Evolutionary conservation across 2,797 vertebrate genomes (phyloP), one percentile per base, ranked within the genome.

Genomic region (Capromys pilorides): DNA sequence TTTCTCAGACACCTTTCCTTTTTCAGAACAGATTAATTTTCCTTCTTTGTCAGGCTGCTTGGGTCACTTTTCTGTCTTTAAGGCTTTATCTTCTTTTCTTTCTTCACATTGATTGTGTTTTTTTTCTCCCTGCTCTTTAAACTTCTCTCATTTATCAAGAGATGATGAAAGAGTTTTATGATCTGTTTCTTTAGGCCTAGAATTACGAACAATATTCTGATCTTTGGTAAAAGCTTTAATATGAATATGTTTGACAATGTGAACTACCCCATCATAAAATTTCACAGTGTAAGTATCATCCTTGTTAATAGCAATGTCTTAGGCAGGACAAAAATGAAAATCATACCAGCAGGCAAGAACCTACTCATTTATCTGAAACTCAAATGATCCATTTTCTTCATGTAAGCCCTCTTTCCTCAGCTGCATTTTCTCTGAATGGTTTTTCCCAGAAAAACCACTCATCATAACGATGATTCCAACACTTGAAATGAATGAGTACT

Each of bases 271-370:
- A 96, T 99, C 99, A 94, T 99, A 99, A 98, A 99, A 99, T 77
- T 99, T 99, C 97, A 99, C 99, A 57, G 99, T 99, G 98, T 99
- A 99, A 13, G 99, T 99, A 96, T 99, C 99, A 98, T 99, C 99
- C 98, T 99, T 99, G 98, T 99, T 99, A 97, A 99, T 98, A 4
- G 99, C 98, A 97, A 99, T 98, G 95, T 99, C 99, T 98, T 98
- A 99, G 97, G 99, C 99, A 57, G 99, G 99, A 96, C 99, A 99
- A 98, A 99, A 99, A 95, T 99, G 99, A 98, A 99, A 99, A 97
- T 99, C 99, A 69, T 99, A 99, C 99, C 99, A 99, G 98, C 99
- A 99, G 26, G 99, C 99, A 97, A 99, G 97, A 10, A 99, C 99
- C 95, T 99, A 99, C 77, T 99, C 99, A 67, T 99, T 99, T 97